Base-by-base conservation (phyloP, 2,888 invertebrate species). In the Trypoxylon attenuatum region DNA sequence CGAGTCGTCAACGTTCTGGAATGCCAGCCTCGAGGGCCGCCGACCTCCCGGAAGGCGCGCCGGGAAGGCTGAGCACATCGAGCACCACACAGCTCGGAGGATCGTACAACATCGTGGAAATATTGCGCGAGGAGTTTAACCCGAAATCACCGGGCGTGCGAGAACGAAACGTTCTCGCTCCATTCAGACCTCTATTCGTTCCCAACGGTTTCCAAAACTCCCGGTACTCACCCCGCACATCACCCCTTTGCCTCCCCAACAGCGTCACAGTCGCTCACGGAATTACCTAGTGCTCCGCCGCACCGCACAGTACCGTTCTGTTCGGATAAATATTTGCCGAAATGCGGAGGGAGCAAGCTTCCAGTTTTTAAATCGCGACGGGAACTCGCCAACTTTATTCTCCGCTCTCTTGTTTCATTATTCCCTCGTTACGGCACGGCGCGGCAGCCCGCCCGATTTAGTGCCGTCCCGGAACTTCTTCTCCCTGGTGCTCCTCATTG, bases 21-120 rank as follows among this genome's bases (percentile, higher is more conserved):
- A 64, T 57, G 54, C 54, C 39, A 51, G 49, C 19, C 16, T 18
- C 39, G 42, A n/a, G n/a, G n/a, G 18, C 16, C 22, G 19, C n/a
- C 10, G 67, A 63, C 67, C 65, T 62, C 65, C 59, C 65, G 62
- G 63, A 70, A 70, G 49, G 60, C 62, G 41, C 33, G 27, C n/a
- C n/a, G n/a, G n/a, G n/a, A n/a, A n/a, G n/a, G n/a, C n/a, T n/a
- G n/a, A n/a, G n/a, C n/a, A 15, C 50, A 21, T 39, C 47, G 18
- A 45, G 38, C 21, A 75, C 63, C 38, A 54, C 33, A 46, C 54
- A n/a, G n/a, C n/a, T n/a, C n/a, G n/a, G n/a, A 33, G 33, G 10
- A 33, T 33, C 13, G 2, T 27, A 27, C n/a, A 27, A n/a, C n/a
- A 27, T 1, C 3, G 27, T 27, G n/a, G 27, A 27, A 27, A 27